Evolutionary conservation across 1,140 invertebrate genomes (phyloP), one percentile per base, ranked within the genome.

Genomic region (Drosophila sechellia): DNA sequence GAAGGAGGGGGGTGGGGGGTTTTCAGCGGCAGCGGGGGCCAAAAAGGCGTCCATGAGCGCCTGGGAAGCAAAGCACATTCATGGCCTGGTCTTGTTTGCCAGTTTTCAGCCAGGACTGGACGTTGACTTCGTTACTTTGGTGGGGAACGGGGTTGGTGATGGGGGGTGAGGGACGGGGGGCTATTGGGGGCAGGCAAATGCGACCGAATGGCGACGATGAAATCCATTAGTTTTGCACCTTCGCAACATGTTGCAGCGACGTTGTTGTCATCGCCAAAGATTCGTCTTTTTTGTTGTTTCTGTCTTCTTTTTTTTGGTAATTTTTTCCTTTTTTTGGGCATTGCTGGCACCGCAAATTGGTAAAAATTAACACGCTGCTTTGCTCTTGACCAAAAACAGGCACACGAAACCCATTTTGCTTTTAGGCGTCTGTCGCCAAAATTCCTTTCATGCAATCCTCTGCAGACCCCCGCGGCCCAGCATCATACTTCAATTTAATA

Each of bases 401-500:
- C 80, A 84, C 69, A 81, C 69, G 75, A 87, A 79, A 80, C 80
- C 85, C 80, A 84, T 80, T 90, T 90, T 77, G 87, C 87, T 84
- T 90, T 90, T 90, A 87, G 81, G 79, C 83, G 81, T 87, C 87
- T 90, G 87, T 90, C 87, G 87, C 87, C 77, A 90, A 90, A 90
- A 90, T 90, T 89, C 87, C 80, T 90, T 77, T 90, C 81, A 83
- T 79, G 71, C 76, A 55, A 15, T 34, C 35, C 10, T 2, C 48
- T 11, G 6, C 27, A 17, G 0, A 0, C 20, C 13, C 37, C 17
- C 5, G n/a, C 10, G 11, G 13, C 50, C 45, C 52, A n/a, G 54
- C 79, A 70, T 83, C 85, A 91, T 91, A 89, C 90, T 86, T 91
- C 90, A 91, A 91, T 91, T 91, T 91, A 91, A 91, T 91, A 91